These are phyloP conservation scores for Ciona savignyi DNA, from an alignment of 23 tunicate species.

Conservation along the genomic window DNA sequence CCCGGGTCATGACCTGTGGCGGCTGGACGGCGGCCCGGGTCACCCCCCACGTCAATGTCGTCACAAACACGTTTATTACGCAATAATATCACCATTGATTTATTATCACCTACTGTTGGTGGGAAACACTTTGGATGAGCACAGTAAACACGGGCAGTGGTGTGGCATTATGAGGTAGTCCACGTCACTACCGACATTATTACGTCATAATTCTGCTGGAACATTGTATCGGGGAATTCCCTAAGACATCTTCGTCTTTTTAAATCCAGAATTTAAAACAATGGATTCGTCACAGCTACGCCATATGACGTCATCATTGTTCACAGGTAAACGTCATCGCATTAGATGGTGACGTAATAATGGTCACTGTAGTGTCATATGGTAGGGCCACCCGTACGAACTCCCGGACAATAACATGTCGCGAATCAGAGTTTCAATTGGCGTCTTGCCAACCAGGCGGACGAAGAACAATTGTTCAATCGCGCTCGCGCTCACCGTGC, in stretches of 20 bases:
- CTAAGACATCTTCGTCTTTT: background rate
- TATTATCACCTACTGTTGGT: no score
- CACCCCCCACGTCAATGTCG: background rate
- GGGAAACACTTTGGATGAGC: background rate
- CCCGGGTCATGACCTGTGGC: background rate
- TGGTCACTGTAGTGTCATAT: slow-evolving; percentile 71
- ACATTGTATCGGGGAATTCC: background rate
- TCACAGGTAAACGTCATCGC: background rate
- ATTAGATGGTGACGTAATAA: background rate
- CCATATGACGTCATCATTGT: background rate
- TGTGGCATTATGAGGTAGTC: background rate
- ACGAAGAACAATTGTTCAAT: slow-evolving; percentile 99
- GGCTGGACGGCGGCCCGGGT: background rate
- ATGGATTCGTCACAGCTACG: background rate
- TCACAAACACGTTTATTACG: background rate
- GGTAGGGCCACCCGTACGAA: slow-evolving; percentile 89
- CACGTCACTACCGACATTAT: background rate
- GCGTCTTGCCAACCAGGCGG: slow-evolving; percentile 96
- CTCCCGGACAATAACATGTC: slow-evolving; percentile 94
- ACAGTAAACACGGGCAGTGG: background rate
- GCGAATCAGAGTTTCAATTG: slow-evolving; percentile 95
- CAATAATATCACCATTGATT: background rate
- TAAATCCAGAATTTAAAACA: background rate
- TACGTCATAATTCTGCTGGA: background rate
- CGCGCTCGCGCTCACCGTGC: no score